A percentile compares a stretch with the other conserved stretches of the same genome.
Evolutionary conservation across 2,797 vertebrate species (phyloP).

Genomic region (Helicolenus hilgendorfi): DNA sequence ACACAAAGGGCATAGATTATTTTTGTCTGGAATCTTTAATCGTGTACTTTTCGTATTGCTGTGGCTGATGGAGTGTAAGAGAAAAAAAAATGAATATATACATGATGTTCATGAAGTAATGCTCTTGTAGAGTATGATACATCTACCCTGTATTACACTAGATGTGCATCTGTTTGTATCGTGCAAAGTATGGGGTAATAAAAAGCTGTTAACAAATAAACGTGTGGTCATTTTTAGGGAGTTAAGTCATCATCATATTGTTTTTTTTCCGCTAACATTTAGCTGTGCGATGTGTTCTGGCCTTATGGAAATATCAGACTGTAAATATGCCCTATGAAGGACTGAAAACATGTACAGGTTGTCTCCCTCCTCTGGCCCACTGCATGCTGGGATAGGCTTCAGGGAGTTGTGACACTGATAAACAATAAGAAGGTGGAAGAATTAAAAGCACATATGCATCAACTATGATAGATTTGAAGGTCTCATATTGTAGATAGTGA

Average conservation of each 20-base stretch:
- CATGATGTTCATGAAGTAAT: slow-evolving; percentile 81
- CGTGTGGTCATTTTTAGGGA: neutral
- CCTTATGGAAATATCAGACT: neutral
- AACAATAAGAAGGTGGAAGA: neutral
- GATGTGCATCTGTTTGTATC: slow-evolving; percentile 78
- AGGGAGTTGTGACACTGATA: neutral
- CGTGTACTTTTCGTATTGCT: slow-evolving; percentile 69
- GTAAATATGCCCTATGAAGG: neutral
- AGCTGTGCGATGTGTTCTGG: neutral
- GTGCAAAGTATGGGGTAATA: slow-evolving; percentile 77
- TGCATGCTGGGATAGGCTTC: neutral
- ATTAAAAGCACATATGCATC: neutral
- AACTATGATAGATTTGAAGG: neutral
- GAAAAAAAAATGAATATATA: slow-evolving; percentile 44
- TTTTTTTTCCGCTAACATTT: neutral
- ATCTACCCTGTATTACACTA: slow-evolving; percentile 64
- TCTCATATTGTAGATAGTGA: too few species aligned
- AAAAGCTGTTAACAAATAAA: slow-evolving; percentile 60
- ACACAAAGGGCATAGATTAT: slow-evolving; percentile 60
- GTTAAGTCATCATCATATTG: neutral
- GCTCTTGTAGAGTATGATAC: slow-evolving; percentile 85
- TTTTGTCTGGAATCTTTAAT: slow-evolving; percentile 67
- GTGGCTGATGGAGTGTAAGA: slow-evolving; percentile 46
- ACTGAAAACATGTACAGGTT: neutral
- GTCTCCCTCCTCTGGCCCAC: neutral